phyloP scores from a whole-genome alignment of 2,888 invertebrate genomes.

The Acanthacorydalis orientalis region DNA sequence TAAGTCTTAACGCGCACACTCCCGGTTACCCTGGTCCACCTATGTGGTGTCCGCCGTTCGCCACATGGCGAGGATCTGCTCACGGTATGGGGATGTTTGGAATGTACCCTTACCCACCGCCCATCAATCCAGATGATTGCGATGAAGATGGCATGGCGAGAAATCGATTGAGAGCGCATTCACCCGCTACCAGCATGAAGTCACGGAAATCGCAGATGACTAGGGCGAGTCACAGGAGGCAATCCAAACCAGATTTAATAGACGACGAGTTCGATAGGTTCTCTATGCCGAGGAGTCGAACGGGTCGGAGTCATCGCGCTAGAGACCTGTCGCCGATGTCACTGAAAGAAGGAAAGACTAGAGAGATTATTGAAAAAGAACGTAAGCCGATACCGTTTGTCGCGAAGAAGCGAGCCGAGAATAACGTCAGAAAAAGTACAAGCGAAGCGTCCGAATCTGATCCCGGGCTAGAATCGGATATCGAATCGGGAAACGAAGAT shows the following conservation, averaged over 20 bases:
- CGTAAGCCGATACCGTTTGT: background rate
- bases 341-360: background rate
- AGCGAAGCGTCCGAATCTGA: conserved; percentile 5
- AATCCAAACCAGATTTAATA: conserved; percentile 3
- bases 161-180: conserved; percentile 44
- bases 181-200: conserved; percentile 50
- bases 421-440: conserved; percentile 5
- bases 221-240: conserved; percentile 30
- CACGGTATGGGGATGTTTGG: background rate
- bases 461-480: conserved; percentile 2
- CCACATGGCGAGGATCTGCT: background rate
- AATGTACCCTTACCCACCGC: conserved; percentile 14
- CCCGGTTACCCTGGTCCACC: conserved; percentile 21
- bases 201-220: conserved; percentile 50
- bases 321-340: background rate
- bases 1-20: conserved; percentile 32
- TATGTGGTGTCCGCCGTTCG: conserved; percentile 17
- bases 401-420: conserved; percentile 4
- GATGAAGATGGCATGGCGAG: conserved; percentile 37
- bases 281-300: conserved; percentile 2
- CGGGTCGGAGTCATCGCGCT: background rate
- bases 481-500: conserved; percentile 1
- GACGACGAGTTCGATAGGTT: background rate
- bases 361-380: background rate
- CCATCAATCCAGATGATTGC: conserved; percentile 28